Conservation (phyloP, 2,797 vertebrate genomes). For the Ispidina lecontei region DNA sequence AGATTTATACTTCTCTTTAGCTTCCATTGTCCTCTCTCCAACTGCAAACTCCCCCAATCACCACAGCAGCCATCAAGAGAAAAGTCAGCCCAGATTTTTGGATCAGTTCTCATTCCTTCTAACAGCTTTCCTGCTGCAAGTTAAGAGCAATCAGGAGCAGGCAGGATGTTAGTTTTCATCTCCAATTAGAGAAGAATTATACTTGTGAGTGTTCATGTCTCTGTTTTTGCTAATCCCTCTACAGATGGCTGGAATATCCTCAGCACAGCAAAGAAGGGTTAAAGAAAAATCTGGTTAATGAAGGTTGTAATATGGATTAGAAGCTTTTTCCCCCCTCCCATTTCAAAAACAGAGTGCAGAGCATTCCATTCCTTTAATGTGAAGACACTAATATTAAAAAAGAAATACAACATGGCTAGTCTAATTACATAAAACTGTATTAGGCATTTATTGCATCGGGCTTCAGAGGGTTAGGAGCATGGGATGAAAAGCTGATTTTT, state of each 20-base stretch:
- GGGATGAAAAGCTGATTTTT: slow-evolving; percentile 51
- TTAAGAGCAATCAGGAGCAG: not conserved
- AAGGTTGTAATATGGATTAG: not conserved
- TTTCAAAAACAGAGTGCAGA: not conserved
- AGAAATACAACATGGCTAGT: slow-evolving; percentile 39
- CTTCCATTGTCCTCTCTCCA: not conserved
- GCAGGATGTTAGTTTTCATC: slow-evolving; percentile 22
- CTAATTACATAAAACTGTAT: slow-evolving; percentile 66
- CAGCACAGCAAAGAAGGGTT: not conserved
- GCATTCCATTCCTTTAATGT: not conserved
- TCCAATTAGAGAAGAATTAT: slow-evolving; percentile 2
- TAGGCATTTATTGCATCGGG: slow-evolving; percentile 40
- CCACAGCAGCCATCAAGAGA: not conserved
- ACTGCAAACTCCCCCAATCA: not conserved
- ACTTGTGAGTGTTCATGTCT: not conserved
- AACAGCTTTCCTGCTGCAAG: slow-evolving; percentile 4
- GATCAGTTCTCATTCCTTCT: slow-evolving; percentile 22
- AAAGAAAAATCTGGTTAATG: slow-evolving; percentile 17
- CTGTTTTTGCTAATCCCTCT: slow-evolving; percentile 4
- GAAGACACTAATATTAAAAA: slow-evolving; percentile 24
- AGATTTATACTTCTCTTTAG: not conserved
- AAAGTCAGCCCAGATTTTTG: not conserved
- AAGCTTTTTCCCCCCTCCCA: not conserved
- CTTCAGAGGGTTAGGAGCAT: slow-evolving; percentile 40
- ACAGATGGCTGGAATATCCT: not conserved